These are phyloP conservation scores for Notospermus geniculatus DNA, from an alignment of 1,140 invertebrate genomes.

Conservation along the genomic window DNA sequence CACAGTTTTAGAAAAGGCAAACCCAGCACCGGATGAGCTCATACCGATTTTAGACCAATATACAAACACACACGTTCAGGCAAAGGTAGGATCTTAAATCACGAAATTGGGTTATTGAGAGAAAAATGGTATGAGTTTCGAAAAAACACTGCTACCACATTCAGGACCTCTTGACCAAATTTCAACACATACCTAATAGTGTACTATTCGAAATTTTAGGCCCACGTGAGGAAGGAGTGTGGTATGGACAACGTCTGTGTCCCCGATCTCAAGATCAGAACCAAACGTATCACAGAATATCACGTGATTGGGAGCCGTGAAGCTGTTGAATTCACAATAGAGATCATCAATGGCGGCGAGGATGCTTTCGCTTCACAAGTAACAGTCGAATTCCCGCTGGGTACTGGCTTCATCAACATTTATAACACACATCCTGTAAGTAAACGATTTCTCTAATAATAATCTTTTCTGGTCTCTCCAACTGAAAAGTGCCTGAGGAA, in stretches of 20 bases:
- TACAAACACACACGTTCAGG: slow-evolving; percentile 63
- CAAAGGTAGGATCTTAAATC: no score
- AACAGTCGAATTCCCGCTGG: neutral
- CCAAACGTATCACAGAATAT: neutral
- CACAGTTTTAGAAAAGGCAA: slow-evolving; percentile 66
- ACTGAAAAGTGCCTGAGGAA: no score
- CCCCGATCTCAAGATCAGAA: slow-evolving; percentile 72
- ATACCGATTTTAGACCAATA: slow-evolving; percentile 33
- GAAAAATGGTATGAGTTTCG: no score
- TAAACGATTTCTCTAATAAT: no score
- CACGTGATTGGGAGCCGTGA: neutral
- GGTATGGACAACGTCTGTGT: slow-evolving; percentile 85
- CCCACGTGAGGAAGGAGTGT: slow-evolving; percentile 89
- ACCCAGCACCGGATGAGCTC: slow-evolving; percentile 57
- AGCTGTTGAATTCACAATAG: neutral
- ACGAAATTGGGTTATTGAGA: no score
- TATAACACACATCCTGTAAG: neutral
- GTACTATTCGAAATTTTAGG: slow-evolving; percentile 50
- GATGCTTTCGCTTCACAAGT: slow-evolving; percentile 1
- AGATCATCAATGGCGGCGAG: neutral
- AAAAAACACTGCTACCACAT: slow-evolving; percentile 1
- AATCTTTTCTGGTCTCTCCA: no score
- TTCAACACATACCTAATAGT: neutral
- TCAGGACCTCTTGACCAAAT: neutral
- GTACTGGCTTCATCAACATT: neutral